Conservation (phyloP, 2,797 vertebrate species). For the Columba guinea region DNA sequence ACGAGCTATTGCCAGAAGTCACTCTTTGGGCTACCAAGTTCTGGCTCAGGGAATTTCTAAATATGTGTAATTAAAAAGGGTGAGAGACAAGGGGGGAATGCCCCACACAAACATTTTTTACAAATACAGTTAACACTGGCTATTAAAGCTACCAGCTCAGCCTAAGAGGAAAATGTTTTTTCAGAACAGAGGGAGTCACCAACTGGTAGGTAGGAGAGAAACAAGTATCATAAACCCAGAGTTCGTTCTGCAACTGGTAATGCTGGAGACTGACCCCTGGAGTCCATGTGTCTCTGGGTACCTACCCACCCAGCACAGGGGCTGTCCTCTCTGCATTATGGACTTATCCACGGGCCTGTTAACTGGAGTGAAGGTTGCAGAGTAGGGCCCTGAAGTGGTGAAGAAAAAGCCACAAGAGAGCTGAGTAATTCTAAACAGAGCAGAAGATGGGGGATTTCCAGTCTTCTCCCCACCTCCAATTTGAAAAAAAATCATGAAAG, state of each 20-base stretch:
- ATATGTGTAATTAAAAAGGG: not conserved
- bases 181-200: not conserved
- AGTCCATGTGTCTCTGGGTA: not conserved
- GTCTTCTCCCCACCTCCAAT: not conserved
- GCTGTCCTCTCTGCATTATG: not conserved
- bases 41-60: not conserved
- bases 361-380: not conserved
- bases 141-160: not conserved
- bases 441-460: not conserved
- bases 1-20: not conserved
- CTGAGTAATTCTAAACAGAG: not conserved
- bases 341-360: not conserved
- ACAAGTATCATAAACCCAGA: not conserved
- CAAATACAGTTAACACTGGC: not conserved
- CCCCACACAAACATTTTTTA: not conserved
- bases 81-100: not conserved
- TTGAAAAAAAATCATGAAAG: not conserved
- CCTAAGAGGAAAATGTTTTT: not conserved
- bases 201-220: not conserved
- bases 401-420: not conserved
- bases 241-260: rapidly evolving
- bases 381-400: not conserved
- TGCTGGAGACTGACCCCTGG: not conserved
- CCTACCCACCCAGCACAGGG: not conserved
- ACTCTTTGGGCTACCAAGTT: not conserved